Conservation (phyloP, 2,888 invertebrate species). For the Drosophila mulleri region DNA sequence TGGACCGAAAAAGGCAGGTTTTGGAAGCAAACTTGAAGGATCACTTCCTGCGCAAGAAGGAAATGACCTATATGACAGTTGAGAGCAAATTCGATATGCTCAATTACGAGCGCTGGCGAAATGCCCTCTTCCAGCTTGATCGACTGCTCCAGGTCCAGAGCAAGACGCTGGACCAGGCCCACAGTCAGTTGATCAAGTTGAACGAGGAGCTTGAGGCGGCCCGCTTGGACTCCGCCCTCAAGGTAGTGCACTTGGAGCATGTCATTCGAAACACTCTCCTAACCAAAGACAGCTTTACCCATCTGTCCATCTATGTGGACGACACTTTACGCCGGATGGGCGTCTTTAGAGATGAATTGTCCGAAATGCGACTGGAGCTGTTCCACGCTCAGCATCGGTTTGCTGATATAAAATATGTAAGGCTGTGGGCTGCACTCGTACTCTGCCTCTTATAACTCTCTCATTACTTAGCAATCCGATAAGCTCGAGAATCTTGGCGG, state of each 20-base stretch:
- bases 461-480: constrained; percentile 24
- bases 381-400: constrained; percentile 37
- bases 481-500: constrained; percentile 32
- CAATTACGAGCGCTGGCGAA: constrained; percentile 4
- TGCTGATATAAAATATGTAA: constrained; percentile 34
- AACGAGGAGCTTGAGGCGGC: background rate
- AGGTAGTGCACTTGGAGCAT: background rate
- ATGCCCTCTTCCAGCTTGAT: constrained; percentile 30
- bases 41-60: constrained; percentile 24
- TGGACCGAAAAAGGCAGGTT: accelerated
- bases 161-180: accelerated
- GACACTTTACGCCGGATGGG: constrained; percentile 27
- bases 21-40: constrained; percentile 13
- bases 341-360: constrained; percentile 28
- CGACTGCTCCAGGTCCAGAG: background rate
- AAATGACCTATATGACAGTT: accelerated
- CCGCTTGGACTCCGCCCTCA: background rate
- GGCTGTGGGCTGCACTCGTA: background rate
- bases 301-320: background rate
- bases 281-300: constrained; percentile 9
- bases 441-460: too few species aligned
- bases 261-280: constrained; percentile 18
- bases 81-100: accelerated
- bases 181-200: background rate
- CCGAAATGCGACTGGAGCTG: constrained; percentile 23